phyloP scores from a whole-genome alignment of 1,140 invertebrate genomes.

The Drosophila littoralis region DNA sequence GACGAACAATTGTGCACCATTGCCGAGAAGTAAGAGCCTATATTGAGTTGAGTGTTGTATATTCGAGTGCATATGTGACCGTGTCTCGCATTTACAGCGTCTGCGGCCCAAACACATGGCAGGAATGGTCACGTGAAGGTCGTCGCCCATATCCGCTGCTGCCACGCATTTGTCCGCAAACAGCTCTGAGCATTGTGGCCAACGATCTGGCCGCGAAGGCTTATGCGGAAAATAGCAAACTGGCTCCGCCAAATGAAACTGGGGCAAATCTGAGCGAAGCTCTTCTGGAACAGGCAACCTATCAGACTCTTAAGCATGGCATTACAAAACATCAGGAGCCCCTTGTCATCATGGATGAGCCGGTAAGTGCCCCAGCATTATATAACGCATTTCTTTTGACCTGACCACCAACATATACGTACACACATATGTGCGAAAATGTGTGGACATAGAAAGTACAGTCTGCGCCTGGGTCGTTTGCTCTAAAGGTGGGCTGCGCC shows the following conservation, averaged over 20 bases:
- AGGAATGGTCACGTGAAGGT: conserved; percentile 95
- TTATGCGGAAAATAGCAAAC: conserved; percentile 85
- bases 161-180: conserved; percentile 92
- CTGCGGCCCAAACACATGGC: conserved; percentile 90
- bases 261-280: conserved; percentile 54
- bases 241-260: conserved; percentile 83
- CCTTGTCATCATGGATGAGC: conserved; percentile 71
- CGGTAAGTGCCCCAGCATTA: conserved; percentile 70
- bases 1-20: conserved; percentile 95
- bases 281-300: conserved; percentile 54
- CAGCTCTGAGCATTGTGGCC: conserved; percentile 93
- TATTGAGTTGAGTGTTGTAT: conserved; percentile 19
- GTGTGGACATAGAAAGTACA: conserved; percentile 67
- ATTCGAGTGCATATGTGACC: conserved; percentile 48
- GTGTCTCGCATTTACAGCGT: conserved; percentile 86
- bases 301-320: conserved; percentile 50
- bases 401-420: conserved; percentile 27
- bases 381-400: conserved; percentile 45
- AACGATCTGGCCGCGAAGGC: conserved; percentile 87
- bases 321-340: conserved; percentile 41
- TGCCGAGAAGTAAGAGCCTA: conserved; percentile 91
- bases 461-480: conserved; percentile 58
- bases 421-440: conserved; percentile 33
- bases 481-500: background rate
- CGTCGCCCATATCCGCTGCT: conserved; percentile 91